Evolutionary conservation across 2,888 invertebrate genomes (phyloP).

Genomic region (Cryptus armator): DNA sequence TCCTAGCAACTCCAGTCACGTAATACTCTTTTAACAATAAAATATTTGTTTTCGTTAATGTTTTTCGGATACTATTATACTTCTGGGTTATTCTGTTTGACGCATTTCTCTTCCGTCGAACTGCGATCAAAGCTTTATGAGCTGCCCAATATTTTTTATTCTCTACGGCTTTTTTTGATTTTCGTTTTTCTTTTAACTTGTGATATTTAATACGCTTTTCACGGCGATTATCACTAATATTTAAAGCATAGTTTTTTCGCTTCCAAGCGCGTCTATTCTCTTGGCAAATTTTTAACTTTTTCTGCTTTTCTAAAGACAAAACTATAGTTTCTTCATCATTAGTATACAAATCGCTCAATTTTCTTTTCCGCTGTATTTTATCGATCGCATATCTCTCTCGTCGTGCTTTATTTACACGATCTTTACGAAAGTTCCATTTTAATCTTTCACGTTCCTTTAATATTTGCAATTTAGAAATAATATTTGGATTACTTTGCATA

Average conservation of each 20-base stretch:
- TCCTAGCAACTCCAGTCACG: too few species aligned
- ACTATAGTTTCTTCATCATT: not conserved
- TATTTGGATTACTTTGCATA: not conserved
- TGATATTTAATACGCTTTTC: constrained; percentile 1
- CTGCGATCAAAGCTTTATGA: not conserved
- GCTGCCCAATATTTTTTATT: not conserved
- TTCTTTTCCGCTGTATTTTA: not conserved
- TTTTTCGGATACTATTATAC: not conserved
- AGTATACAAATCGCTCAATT: not conserved
- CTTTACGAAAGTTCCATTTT: not conserved
- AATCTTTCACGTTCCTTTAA: not conserved
- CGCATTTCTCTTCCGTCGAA: not conserved
- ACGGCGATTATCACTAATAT: not conserved
- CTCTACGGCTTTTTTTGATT: not conserved
- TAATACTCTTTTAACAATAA: constrained; percentile 21
- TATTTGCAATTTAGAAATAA: not conserved
- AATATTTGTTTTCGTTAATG: not conserved
- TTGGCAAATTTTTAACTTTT: too few species aligned
- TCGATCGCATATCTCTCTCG: not conserved
- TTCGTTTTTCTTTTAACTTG: too few species aligned
- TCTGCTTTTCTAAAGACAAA: not conserved
- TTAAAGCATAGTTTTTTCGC: not conserved
- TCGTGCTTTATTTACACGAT: constrained; percentile 2
- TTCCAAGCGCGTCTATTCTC: not conserved
- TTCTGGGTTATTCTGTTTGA: not conserved